Evolutionary conservation across 2,113 vertebrate genomes (phyloP).

Genomic region (Myiozetetes cayanensis): DNA sequence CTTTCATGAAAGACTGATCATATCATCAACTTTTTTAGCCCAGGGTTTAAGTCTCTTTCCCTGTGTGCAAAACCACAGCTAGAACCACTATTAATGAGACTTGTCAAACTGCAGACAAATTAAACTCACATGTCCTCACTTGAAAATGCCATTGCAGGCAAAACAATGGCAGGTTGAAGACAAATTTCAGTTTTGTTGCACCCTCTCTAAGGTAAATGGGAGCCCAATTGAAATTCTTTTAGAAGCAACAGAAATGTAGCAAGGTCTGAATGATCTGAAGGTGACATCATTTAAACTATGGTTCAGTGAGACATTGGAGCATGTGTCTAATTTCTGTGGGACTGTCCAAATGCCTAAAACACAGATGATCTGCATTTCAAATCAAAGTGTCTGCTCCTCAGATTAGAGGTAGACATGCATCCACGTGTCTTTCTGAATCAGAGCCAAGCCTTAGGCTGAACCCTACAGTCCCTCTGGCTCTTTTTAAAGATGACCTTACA

Average conservation of each 20-base stretch:
- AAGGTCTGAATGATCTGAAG: background rate
- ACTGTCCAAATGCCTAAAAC: background rate
- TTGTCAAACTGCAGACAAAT: background rate
- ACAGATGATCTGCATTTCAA: background rate
- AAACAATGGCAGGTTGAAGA: background rate
- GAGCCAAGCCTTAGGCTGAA: background rate
- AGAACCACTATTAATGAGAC: background rate
- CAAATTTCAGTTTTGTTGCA: background rate
- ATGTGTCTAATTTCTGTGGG: background rate
- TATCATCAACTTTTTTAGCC: background rate
- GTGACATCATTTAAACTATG: background rate
- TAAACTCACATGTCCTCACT: background rate
- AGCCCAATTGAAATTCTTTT: accelerated
- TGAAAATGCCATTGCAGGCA: background rate
- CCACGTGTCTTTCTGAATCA: background rate
- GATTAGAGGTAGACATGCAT: background rate
- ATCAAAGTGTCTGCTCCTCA: background rate
- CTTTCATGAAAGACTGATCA: background rate
- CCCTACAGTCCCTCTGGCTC: background rate
- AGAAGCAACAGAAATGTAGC: background rate
- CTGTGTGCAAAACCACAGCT: background rate
- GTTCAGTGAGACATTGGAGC: background rate
- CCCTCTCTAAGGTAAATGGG: background rate
- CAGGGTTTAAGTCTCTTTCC: background rate
- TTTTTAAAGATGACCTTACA: background rate